These are phyloP conservation scores for Numida meleagris DNA, from an alignment of 2,113 vertebrate genomes.

Conservation along the genomic window DNA sequence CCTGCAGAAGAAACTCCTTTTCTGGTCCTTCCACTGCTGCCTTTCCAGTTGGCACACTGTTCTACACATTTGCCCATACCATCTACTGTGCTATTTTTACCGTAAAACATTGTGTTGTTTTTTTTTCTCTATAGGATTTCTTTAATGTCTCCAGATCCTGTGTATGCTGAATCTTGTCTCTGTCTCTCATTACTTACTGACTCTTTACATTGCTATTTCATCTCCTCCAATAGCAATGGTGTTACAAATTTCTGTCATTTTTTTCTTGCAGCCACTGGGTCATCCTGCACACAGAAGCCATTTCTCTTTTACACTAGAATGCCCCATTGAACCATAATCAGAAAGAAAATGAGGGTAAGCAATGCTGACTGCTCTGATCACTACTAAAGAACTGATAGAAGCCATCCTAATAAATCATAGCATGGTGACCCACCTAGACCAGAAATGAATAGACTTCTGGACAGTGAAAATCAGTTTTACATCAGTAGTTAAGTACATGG, in stretches of 20 bases:
- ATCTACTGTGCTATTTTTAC: neutral
- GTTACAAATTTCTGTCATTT: neutral
- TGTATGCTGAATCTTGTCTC: neutral
- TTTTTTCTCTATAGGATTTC: neutral
- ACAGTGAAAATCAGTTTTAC: neutral
- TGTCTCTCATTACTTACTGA: neutral
- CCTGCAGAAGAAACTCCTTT: neutral
- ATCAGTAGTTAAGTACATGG: neutral
- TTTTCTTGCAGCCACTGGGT: neutral
- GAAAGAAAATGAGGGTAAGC: neutral
- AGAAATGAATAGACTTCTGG: conserved; percentile 7
- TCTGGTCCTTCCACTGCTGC: neutral
- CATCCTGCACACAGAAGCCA: neutral
- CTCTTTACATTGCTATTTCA: neutral
- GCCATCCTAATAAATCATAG: neutral
- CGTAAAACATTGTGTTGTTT: neutral
- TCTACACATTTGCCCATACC: neutral
- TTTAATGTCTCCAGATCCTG: neutral
- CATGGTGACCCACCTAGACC: neutral
- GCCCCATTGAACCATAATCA: neutral
- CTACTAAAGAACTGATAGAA: neutral
- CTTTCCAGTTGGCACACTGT: neutral
- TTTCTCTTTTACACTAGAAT: neutral
- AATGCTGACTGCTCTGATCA: neutral
- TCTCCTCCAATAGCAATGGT: neutral